Base-by-base conservation (phyloP, 2,113 vertebrate species). In the Formicarius rufipectus region DNA sequence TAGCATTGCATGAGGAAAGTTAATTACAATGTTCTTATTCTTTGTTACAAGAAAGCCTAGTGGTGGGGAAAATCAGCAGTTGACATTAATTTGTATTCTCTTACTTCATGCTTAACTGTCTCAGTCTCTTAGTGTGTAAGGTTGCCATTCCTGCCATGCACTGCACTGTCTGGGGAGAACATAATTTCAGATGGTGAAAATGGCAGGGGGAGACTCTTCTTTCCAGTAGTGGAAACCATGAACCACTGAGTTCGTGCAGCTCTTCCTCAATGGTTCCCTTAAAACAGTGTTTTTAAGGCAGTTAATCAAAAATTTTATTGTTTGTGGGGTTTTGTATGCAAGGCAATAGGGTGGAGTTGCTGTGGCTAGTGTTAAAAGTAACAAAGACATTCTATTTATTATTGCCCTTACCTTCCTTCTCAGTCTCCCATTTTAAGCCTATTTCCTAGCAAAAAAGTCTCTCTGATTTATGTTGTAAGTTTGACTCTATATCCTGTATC, bases 1-100 rank as follows among this genome's bases (percentile, higher is more conserved):
- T 62, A 81, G 83, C 87, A 93, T 96, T 96, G 97, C 84, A 94
- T 71, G 93, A 95, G 72, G 81, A 72, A 93, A 94, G 88, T 96
- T 92, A 85, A 96, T 96, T 90, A 95, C 83, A 93, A 56, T 76
- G 88, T 67, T 84, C 89, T 96, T 94, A 40, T 81, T 92, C 71
- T 97, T 88, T 95, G 78, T 87, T 90, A 73, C 87, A 89, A 62
- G 76, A 95, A 76, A 85, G 72, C 86, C 79, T 95, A 94, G 72
- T 91, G 74, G 66, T 94, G 83, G 68, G 39, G 92, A 95, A 90
- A 96, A 80, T 95, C 80, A 79, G 72, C 82, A 92, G 62, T 90
- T 92, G 77, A 92, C 0, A 3, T 92, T 95, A 81, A 95, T 95
- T 93, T 89, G 52, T 90, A 42, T 72, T 91, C 73, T 67, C 35